Conservation (phyloP, 2,113 vertebrate genomes). For the Hemichromis elongatus region DNA sequence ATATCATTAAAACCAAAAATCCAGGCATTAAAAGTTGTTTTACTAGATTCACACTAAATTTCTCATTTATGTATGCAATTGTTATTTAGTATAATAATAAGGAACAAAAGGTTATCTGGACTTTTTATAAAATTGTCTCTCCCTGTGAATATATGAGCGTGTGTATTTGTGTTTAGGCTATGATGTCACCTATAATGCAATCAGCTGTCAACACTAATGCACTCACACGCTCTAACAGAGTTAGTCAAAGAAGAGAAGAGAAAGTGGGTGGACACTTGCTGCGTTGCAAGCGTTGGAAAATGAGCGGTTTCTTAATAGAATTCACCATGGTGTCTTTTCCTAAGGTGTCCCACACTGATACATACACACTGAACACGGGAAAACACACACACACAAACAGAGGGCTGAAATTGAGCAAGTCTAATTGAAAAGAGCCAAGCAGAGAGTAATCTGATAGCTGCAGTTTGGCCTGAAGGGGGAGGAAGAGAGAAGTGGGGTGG, state of each 20-base stretch:
- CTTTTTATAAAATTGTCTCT: neutral
- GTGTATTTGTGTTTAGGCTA: neutral
- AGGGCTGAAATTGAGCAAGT: slow-evolving; percentile 38
- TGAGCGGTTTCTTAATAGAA: slow-evolving; percentile 46
- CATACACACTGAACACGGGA: neutral
- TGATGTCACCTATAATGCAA: slow-evolving; percentile 48
- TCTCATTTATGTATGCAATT: neutral
- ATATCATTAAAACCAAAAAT: neutral
- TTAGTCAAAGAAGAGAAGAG: slow-evolving; percentile 1
- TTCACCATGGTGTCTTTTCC: slow-evolving; percentile 46
- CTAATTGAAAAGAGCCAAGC: slow-evolving; percentile 67
- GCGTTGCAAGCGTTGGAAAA: slow-evolving; percentile 45
- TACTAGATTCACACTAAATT: neutral
- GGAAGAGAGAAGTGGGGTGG: neutral
- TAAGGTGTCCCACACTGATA: slow-evolving; percentile 40
- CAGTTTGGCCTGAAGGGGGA: slow-evolving; percentile 48
- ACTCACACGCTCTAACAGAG: slow-evolving; percentile 23
- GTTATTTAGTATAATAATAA: neutral
- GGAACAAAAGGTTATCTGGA: neutral
- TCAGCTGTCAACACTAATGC: slow-evolving; percentile 52
- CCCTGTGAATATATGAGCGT: neutral
- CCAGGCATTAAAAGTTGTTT: neutral
- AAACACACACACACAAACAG: slow-evolving; percentile 15
- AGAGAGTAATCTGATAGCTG: slow-evolving; percentile 64
- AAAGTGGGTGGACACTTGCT: slow-evolving; percentile 23